These are phyloP conservation scores for Liparis tanakae DNA, from an alignment of 2,797 vertebrate species.

Conservation along the genomic window DNA sequence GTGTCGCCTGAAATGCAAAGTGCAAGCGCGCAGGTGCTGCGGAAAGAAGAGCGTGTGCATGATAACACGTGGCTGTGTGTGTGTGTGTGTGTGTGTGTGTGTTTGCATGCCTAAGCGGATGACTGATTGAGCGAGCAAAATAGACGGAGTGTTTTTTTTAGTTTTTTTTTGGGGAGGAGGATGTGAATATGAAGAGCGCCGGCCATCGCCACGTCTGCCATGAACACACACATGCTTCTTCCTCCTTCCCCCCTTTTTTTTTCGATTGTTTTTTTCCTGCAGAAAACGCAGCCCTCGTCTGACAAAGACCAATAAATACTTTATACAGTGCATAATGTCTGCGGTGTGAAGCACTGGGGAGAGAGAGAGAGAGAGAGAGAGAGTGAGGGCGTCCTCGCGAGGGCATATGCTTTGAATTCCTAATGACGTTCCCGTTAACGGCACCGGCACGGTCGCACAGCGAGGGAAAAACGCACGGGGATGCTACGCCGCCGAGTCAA, in stretches of 20 bases:
- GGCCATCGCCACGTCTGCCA: constrained; percentile 49
- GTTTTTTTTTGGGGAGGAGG: constrained; percentile 20
- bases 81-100: constrained; percentile 43
- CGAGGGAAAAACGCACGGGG: constrained; percentile 72
- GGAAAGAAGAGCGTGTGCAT: constrained; percentile 41
- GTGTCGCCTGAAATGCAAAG: constrained; percentile 70
- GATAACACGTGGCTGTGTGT: constrained; percentile 33
- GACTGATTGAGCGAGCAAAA: constrained; percentile 68
- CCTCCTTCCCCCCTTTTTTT: constrained; percentile 68
- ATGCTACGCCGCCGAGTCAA: constrained; percentile 67
- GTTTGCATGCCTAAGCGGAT: constrained; percentile 62
- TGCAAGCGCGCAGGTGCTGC: constrained; percentile 71
- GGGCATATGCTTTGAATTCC: constrained; percentile 88
- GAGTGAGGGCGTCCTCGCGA: constrained; percentile 82
- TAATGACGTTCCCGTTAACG: constrained; percentile 86
- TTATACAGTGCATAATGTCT: constrained; percentile 88
- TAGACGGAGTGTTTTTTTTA: constrained; percentile 36
- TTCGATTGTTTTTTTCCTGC: constrained; percentile 71
- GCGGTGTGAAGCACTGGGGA: constrained; percentile 81
- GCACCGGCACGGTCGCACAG: constrained; percentile 74
- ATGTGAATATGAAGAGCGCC: constrained; percentile 34
- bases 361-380: constrained; percentile 80
- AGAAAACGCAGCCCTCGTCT: constrained; percentile 77
- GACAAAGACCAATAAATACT: constrained; percentile 89
- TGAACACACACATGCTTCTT: constrained; percentile 44